phyloP scores from a whole-genome alignment of 2,888 invertebrate genomes.

The Ennomos quercinarius region DNA sequence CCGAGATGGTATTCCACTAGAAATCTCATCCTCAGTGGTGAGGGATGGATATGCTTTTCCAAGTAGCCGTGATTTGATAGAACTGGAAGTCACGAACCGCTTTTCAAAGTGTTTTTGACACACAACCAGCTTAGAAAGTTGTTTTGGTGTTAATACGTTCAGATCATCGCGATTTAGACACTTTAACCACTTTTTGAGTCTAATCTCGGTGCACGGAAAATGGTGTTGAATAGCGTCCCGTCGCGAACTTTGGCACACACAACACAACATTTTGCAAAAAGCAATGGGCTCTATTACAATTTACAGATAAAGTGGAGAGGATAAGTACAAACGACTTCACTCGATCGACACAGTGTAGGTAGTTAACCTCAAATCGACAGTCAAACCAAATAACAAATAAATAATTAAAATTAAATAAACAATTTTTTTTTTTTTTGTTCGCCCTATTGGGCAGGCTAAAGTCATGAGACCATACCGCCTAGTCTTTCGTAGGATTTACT shows the following conservation, averaged over 20 bases:
- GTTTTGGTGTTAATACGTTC: background rate
- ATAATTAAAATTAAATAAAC: too few relatives aligned
- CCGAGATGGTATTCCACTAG: background rate
- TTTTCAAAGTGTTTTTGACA: slow-evolving; percentile 2
- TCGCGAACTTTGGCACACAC: background rate
- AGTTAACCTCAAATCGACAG: too few relatives aligned
- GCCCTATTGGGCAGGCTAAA: too few relatives aligned
- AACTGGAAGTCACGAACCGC: background rate
- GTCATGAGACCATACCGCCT: too few relatives aligned
- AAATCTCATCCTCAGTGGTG: background rate
- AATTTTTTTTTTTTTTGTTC: too few relatives aligned
- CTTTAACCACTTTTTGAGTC: background rate
- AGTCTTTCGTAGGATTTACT: too few relatives aligned
- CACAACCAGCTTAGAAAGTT: background rate
- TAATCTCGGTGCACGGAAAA: background rate
- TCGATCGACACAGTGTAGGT: background rate
- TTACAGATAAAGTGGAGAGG: background rate
- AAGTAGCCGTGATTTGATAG: background rate
- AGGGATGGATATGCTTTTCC: background rate
- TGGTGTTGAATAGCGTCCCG: background rate
- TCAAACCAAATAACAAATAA: too few relatives aligned
- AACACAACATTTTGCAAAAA: background rate
- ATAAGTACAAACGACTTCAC: background rate
- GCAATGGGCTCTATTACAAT: background rate
- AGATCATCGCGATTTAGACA: background rate